Evolutionary conservation across 2,797 vertebrate genomes (phyloP).

Genomic region (Cyclopterus lumpus): DNA sequence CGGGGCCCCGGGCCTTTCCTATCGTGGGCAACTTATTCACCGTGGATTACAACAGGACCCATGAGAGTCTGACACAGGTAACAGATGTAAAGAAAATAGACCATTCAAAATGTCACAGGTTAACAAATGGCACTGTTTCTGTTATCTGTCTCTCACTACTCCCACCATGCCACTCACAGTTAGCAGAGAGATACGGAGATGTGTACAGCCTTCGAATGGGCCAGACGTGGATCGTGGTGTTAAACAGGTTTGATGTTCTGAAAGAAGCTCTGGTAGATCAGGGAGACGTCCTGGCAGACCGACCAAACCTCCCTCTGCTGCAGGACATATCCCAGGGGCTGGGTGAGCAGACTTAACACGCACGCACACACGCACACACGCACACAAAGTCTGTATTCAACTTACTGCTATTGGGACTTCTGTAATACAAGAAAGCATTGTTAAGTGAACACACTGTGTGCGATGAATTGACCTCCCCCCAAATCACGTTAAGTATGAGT

Average conservation of each 20-base stretch:
- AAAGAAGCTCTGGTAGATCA: conserved; percentile 11
- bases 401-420: background rate
- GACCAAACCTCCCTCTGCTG: background rate
- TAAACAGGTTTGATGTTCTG: conserved; percentile 54
- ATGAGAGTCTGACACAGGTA: conserved; percentile 63
- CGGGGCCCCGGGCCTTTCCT: conserved; percentile 66
- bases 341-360: background rate
- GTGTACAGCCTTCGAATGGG: conserved; percentile 62
- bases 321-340: background rate
- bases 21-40: conserved; percentile 66
- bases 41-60: conserved; percentile 10
- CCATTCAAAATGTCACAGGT: too few relatives aligned
- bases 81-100: background rate
- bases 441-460: background rate
- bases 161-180: conserved; percentile 57
- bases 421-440: background rate
- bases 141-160: too few relatives aligned
- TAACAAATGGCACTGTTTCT: too few relatives aligned
- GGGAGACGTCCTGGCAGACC: background rate
- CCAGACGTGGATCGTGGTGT: background rate
- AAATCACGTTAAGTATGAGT: too few relatives aligned
- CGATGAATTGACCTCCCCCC: too few relatives aligned
- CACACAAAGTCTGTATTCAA: background rate
- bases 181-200: conserved; percentile 77
- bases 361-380: background rate